A percentile compares a stretch with the other conserved stretches of the same genome.
These are phyloP conservation scores for Triplophysa yarkandensis DNA, from an alignment of 2,797 vertebrate species.

Conservation along the genomic window DNA sequence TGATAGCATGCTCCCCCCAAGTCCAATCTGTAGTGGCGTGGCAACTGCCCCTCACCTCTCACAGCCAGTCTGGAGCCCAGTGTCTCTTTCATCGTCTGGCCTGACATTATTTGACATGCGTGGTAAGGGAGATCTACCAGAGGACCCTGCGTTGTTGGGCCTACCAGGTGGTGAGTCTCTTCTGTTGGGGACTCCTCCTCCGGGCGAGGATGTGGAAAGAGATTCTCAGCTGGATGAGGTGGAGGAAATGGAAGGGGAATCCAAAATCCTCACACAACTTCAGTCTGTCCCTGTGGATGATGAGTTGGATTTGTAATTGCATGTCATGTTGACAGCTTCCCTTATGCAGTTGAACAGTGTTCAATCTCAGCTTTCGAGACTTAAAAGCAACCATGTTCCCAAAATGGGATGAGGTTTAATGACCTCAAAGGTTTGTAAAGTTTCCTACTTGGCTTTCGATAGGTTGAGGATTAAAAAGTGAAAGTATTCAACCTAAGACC, in stretches of 20 bases:
- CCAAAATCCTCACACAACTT: constrained; percentile 88
- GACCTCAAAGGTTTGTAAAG: constrained; percentile 23
- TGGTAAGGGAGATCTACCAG: constrained; percentile 76
- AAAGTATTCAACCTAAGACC: constrained; percentile 6
- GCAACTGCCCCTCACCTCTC: constrained; percentile 64
- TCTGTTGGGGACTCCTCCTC: constrained; percentile 76
- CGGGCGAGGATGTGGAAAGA: constrained; percentile 70
- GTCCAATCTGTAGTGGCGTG: constrained; percentile 73
- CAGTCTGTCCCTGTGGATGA: constrained; percentile 90
- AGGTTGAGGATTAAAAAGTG: constrained; percentile 6
- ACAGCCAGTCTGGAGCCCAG: constrained; percentile 75
- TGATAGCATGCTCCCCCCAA: constrained; percentile 77
- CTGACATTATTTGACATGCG: constrained; percentile 82
- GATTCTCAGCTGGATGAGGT: constrained; percentile 75
- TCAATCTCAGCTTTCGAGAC: constrained; percentile 11
- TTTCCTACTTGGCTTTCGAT: not conserved
- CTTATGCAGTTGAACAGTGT: constrained; percentile 28
- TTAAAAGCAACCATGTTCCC: not conserved
- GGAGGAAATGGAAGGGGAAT: constrained; percentile 77
- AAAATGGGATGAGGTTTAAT: constrained; percentile 7
- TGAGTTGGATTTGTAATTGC: constrained; percentile 74
- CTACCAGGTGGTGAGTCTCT: constrained; percentile 81
- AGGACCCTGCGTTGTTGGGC: constrained; percentile 76
- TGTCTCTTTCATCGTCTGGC: constrained; percentile 70
- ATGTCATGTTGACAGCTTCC: constrained; percentile 21